Base-by-base conservation (phyloP, 2,888 invertebrate species). In the Leptopterna dolabrata region DNA sequence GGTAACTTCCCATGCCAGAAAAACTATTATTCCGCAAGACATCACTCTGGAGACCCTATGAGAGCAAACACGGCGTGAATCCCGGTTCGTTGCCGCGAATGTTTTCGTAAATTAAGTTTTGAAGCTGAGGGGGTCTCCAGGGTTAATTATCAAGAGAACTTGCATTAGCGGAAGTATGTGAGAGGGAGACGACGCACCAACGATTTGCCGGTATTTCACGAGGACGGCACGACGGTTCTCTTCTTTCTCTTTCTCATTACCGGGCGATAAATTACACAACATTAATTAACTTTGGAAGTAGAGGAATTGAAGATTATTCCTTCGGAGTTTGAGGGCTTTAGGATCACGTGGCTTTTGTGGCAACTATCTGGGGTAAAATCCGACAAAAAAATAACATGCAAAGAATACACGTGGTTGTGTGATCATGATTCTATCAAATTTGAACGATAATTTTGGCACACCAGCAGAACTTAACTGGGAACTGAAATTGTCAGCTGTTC, bases 281-380 rank as follows among this genome's bases (percentile, higher is more conserved):
- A 89, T 89, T 89, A 89, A 89, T 88, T 89, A 88, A 89, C 88
- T 88, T 88, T 87, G 71, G 55, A 88, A 89, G 88, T 88, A 71
- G 86, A 83, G 83, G 70, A 83, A 70, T 70, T 43, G 70, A 83
- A 83, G 70, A 82, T 78, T 30, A 63, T 19, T 63, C 24, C 19
- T 19, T 63, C 19, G 63, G 13, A 63, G 63, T 63, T 63, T 63
- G 7, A 6, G 24, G 51, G n/a, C 16, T 16, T 14, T 14, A 19
- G 14, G 51, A 51, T 36, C 36, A 36, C n/a, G n/a, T n/a, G n/a
- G n/a, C n/a, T n/a, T n/a, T n/a, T n/a, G n/a, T n/a, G n/a, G n/a
- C n/a, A n/a, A n/a, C n/a, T n/a, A n/a, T n/a, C n/a, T n/a, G n/a
- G n/a, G n/a, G n/a, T n/a, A n/a, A n/a, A n/a, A n/a, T n/a, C n/a